Evolutionary conservation across 1,140 invertebrate genomes (phyloP).

Genomic region (Drosophila navojoa): DNA sequence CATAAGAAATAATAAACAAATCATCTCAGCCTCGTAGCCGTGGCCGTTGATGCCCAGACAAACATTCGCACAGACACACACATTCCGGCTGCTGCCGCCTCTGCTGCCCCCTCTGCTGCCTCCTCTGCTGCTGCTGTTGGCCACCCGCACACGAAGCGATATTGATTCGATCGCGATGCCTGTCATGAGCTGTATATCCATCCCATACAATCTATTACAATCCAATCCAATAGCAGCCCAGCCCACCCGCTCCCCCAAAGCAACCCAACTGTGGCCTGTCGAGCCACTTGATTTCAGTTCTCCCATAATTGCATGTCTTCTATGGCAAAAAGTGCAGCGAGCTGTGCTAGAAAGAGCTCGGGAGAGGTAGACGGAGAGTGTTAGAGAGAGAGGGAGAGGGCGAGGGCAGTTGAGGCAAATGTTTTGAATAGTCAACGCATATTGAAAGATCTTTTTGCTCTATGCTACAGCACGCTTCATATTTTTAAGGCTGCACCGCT

Average conservation of each 20-base stretch:
- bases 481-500: background rate
- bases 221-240: background rate
- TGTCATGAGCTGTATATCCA: slow-evolving; percentile 60
- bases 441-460: slow-evolving; percentile 13
- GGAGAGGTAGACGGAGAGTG: background rate
- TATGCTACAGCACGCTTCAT: slow-evolving; percentile 11
- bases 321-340: slow-evolving; percentile 33
- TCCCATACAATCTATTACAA: background rate
- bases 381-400: background rate
- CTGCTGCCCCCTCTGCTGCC: background rate
- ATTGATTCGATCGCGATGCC: slow-evolving; percentile 69
- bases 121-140: slow-evolving; percentile 25
- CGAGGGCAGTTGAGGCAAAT: background rate
- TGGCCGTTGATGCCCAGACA: slow-evolving; percentile 44
- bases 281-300: slow-evolving; percentile 71
- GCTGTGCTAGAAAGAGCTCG: background rate
- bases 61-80: slow-evolving; percentile 48
- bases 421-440: slow-evolving; percentile 17
- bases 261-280: slow-evolving; percentile 46
- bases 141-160: slow-evolving; percentile 70
- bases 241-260: background rate
- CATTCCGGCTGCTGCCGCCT: slow-evolving; percentile 8
- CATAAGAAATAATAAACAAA: slow-evolving; percentile 80
- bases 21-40: slow-evolving; percentile 46
- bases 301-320: slow-evolving; percentile 70